Conservation (phyloP, 2,888 invertebrate genomes). For the Ichneumoninae sp. region DNA sequence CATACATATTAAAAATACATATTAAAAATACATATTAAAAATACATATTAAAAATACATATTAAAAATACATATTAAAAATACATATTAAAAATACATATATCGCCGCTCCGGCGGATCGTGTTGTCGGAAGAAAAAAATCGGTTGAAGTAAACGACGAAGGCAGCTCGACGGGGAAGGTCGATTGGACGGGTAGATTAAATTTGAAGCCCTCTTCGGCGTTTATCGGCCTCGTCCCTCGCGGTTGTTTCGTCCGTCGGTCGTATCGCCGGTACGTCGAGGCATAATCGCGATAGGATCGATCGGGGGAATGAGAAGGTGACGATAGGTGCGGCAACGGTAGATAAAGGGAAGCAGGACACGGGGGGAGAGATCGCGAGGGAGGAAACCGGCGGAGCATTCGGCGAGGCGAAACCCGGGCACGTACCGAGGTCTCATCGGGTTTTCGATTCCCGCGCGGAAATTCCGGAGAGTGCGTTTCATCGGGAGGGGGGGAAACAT, state of each 20-base stretch:
- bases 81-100: too few relatives aligned
- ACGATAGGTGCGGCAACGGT: neutral
- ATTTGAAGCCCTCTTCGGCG: neutral
- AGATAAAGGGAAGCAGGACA: neutral
- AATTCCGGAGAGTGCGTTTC: constrained; percentile 62
- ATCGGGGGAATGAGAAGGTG: neutral
- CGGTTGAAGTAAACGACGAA: neutral
- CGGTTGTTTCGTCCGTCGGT: neutral
- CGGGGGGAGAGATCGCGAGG: neutral
- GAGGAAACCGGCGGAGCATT: neutral
- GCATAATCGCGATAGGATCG: neutral
- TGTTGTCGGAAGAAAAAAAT: neutral
- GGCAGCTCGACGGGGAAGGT: neutral
- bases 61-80: too few relatives aligned
- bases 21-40: too few relatives aligned
- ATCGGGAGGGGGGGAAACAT: constrained; percentile 42
- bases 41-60: too few relatives aligned
- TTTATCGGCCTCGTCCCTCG: neutral
- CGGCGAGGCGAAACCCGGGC: constrained; percentile 37
- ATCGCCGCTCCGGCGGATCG: neutral
- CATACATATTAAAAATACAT: too few relatives aligned
- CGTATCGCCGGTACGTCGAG: neutral
- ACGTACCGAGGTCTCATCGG: constrained; percentile 58
- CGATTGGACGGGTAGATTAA: neutral
- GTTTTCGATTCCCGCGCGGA: constrained; percentile 61